Evolutionary conservation across 2,797 vertebrate species (phyloP).

Genomic region (Ammospiza maritima): DNA sequence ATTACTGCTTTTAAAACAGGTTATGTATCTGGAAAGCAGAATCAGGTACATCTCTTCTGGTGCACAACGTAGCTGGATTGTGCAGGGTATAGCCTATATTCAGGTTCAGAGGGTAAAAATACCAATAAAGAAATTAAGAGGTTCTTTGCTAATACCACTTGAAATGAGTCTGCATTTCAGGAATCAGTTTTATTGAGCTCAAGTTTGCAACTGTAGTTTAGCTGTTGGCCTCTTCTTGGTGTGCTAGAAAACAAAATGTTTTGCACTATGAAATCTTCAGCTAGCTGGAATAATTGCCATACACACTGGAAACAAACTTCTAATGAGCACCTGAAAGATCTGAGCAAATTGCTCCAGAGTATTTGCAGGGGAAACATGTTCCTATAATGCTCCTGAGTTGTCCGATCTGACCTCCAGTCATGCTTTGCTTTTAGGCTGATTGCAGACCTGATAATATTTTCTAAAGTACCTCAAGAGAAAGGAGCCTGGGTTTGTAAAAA

Average conservation of each 20-base stretch:
- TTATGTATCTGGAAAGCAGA: background rate
- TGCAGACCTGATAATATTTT: conserved; percentile 42
- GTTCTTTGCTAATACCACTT: background rate
- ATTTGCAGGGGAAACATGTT: background rate
- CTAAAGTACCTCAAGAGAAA: background rate
- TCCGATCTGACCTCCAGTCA: background rate
- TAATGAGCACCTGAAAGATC: background rate
- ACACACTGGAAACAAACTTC: background rate
- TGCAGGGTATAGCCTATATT: background rate
- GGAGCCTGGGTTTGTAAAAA: conserved; percentile 10
- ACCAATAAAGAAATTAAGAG: background rate
- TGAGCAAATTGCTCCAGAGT: background rate
- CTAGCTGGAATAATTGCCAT: conserved; percentile 22
- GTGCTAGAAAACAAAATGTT: background rate
- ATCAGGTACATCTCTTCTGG: background rate
- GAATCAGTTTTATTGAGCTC: background rate
- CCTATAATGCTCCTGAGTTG: background rate
- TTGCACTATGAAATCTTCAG: background rate
- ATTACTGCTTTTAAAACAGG: background rate
- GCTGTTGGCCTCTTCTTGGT: background rate
- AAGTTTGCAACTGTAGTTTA: background rate
- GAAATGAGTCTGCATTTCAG: conserved; percentile 16
- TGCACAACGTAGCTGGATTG: fast-evolving
- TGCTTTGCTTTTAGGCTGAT: conserved; percentile 38
- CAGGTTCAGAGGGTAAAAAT: background rate